Base-by-base conservation (phyloP, 2,888 invertebrate genomes). In the Argynnis bischoffii region DNA sequence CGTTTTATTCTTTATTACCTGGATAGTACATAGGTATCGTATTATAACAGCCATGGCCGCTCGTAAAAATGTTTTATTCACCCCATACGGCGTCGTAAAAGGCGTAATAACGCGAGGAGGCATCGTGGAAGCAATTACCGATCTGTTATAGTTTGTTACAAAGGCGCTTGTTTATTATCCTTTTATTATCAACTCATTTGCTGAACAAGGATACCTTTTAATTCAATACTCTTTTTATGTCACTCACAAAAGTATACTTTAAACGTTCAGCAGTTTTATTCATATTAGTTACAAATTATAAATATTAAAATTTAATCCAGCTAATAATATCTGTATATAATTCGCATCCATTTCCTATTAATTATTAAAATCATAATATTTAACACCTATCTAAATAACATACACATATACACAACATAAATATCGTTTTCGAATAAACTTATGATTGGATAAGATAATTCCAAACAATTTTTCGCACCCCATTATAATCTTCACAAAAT, bases 121-220 rank as follows among this genome's bases (percentile, higher is more conserved):
- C 89, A 92, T 91, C 90, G 92, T 89, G 88, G 89, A 90, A 90
- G 90, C 92, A 92, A 92, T 92, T 92, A 92, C 92, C 85, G 90
- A 92, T 92, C 92, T 92, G 92, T 92, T 92, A 92, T 92, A 92
- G 92, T 92, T 92, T 92, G 92, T 92, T 90, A 92, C 92, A 90
- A 92, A 89, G 89, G 90, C 89, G 89, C 89, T 87, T 89, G 88
- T 92, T 92, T 92, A 92, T 90, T 92, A 91, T 90, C 90, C 81
- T 91, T 92, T 92, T 92, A 92, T 90, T 90, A 91, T 90, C 90
- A 88, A 88, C 90, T 89, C 90, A 89, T 92, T 92, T 87, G 85
- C 81, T 79, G 87, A 88, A 91, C 91, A 88, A 90, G 89, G 89
- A 86, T 86, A 83, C 76, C 81, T 84, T 86, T 90, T 87, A 89